These are phyloP conservation scores for Datnioides undecimradiatus DNA, from an alignment of 2,113 vertebrate species.

Conservation along the genomic window DNA sequence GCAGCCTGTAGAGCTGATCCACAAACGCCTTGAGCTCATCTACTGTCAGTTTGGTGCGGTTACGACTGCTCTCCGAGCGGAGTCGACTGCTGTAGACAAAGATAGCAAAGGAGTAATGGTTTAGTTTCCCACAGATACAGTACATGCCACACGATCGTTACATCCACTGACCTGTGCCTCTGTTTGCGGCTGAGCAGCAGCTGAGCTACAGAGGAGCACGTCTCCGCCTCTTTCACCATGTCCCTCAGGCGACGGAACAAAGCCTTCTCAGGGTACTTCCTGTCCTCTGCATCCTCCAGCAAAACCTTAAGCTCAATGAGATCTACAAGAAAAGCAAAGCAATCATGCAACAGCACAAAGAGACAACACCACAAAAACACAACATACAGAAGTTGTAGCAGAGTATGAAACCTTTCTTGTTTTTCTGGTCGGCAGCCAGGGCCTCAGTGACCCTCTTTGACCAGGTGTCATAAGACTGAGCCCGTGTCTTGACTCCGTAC, in stretches of 20 bases:
- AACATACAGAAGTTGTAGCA: background rate
- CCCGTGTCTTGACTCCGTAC: slow-evolving; percentile 94
- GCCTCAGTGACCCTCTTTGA: slow-evolving; percentile 94
- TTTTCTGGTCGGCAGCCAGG: slow-evolving; percentile 92
- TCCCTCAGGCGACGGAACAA: slow-evolving; percentile 93
- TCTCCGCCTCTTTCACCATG: slow-evolving; percentile 97
- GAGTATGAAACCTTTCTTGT: slow-evolving; percentile 91
- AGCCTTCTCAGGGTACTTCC: slow-evolving; percentile 95
- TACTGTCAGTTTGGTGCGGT: slow-evolving; percentile 94
- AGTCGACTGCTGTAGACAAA: slow-evolving; percentile 82
- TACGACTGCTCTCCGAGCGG: slow-evolving; percentile 87
- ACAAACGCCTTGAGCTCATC: slow-evolving; percentile 99
- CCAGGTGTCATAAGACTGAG: slow-evolving; percentile 98
- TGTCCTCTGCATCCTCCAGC: slow-evolving; percentile 96
- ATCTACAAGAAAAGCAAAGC: slow-evolving; percentile 80
- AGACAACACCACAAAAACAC: background rate
- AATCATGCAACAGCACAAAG: background rate
- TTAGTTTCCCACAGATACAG: background rate
- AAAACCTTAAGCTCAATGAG: slow-evolving; percentile 95
- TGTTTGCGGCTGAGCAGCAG: slow-evolving; percentile 97
- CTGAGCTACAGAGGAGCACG: slow-evolving; percentile 97
- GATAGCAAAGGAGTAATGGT: background rate
- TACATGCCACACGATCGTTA: background rate
- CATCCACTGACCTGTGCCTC: slow-evolving; percentile 88
- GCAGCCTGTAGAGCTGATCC: slow-evolving; percentile 94